Conservation (phyloP, 2,888 invertebrate species). For the Xestia xanthographa region DNA sequence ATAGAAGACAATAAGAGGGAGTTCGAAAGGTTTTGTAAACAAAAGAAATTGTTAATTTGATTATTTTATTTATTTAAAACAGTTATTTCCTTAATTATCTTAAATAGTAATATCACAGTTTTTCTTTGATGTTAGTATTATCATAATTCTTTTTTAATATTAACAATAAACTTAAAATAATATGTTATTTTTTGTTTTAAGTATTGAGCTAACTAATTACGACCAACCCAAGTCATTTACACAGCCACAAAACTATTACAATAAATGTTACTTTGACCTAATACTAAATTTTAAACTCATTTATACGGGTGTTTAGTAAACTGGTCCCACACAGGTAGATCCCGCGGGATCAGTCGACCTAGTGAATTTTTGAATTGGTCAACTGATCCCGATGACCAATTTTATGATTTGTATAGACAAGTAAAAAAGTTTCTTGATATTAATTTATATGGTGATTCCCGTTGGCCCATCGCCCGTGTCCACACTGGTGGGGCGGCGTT, state of each 20-base stretch:
- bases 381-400: too few species aligned
- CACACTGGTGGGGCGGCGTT: too few species aligned
- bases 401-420: too few species aligned
- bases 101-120: slow-evolving; percentile 78
- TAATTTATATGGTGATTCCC: too few species aligned
- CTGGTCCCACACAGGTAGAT: too few species aligned
- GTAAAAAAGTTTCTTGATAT: too few species aligned
- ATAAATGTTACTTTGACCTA: not conserved
- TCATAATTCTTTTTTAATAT: not conserved
- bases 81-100: slow-evolving; percentile 36
- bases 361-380: too few species aligned
- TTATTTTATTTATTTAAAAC: slow-evolving; percentile 17
- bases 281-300: not conserved
- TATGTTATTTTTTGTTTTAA: not conserved
- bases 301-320: too few species aligned
- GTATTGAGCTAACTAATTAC: not conserved
- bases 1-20: slow-evolving; percentile 86
- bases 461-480: too few species aligned
- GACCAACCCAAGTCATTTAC: not conserved
- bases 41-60: slow-evolving; percentile 76
- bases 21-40: slow-evolving; percentile 86
- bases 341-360: too few species aligned
- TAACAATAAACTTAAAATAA: not conserved
- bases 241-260: slow-evolving; percentile 7
- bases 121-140: slow-evolving; percentile 65